Evolutionary conservation across 2,113 vertebrate genomes (phyloP).

Genomic region (Eira barbara): DNA sequence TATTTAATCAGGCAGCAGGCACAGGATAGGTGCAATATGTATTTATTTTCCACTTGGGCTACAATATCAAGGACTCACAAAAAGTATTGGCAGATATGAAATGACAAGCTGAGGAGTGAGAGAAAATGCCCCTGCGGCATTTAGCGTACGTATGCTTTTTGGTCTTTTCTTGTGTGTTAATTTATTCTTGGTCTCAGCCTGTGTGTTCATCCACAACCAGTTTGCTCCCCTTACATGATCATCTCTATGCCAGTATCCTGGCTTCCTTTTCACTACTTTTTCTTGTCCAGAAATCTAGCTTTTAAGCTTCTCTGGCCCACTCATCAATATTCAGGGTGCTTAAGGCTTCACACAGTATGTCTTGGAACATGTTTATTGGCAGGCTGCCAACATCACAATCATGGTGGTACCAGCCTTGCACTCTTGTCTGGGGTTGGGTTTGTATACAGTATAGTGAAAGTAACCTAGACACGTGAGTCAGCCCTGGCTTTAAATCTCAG

Average conservation of each 20-base stretch:
- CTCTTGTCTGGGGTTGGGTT: neutral
- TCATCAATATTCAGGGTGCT: neutral
- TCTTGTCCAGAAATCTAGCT: neutral
- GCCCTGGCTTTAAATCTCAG: neutral
- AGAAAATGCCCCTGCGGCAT: neutral
- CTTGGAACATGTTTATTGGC: neutral
- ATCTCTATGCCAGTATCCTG: neutral
- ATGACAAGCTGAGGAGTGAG: neutral
- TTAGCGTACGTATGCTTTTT: neutral
- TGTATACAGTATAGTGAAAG: neutral
- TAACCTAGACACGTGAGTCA: neutral
- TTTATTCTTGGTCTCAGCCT: neutral
- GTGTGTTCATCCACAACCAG: neutral
- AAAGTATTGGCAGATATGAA: neutral
- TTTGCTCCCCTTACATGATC: neutral
- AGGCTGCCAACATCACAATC: neutral
- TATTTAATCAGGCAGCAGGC: neutral
- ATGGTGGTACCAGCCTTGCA: neutral
- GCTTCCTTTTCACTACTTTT: neutral
- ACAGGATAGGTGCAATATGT: neutral
- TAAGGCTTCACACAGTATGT: neutral
- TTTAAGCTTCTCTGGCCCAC: neutral
- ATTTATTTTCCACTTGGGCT: slow-evolving; percentile 36
- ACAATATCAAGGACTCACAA: neutral
- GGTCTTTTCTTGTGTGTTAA: neutral